Conservation (phyloP, 2,888 invertebrate genomes). For the Capitulum mitella region DNA sequence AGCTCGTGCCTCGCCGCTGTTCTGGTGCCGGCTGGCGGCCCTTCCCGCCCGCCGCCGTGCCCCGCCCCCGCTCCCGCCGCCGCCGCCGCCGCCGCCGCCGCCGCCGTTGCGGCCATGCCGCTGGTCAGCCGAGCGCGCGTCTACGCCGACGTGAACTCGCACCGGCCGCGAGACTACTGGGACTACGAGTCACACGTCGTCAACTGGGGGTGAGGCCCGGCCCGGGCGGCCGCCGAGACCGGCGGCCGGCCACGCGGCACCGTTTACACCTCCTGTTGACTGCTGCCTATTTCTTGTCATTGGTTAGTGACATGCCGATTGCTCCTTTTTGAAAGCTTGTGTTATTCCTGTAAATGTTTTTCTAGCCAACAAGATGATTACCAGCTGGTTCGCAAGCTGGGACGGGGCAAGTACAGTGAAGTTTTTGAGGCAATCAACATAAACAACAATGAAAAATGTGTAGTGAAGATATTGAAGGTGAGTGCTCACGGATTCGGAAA, state of each 20-base stretch:
- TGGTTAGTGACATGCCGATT: no score
- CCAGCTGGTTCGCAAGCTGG: constrained; percentile 95
- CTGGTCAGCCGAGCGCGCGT: constrained; percentile 92
- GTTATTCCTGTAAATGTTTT: constrained; percentile 29
- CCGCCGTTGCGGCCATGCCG: constrained; percentile 61
- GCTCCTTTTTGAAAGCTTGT: no score
- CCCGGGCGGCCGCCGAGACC: no score
- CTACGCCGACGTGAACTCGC: constrained; percentile 97
- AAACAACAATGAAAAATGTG: constrained; percentile 93
- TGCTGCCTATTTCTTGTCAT: no score
- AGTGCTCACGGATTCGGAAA: no score
- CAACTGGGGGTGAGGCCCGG: constrained; percentile 71
- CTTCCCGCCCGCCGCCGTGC: no score
- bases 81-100: no score
- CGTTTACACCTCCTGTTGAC: no score
- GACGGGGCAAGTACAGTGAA: constrained; percentile 99
- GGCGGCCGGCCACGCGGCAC: no score
- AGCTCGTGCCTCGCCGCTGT: no score
- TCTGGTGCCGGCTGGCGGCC: no score
- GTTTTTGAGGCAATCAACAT: constrained; percentile 99
- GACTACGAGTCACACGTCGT: constrained; percentile 99
- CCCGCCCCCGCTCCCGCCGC: no score
- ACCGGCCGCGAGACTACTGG: constrained; percentile 98
- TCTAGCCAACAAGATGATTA: constrained; percentile 92
- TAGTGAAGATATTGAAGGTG: constrained; percentile 95